Base-by-base conservation (phyloP, 2,888 invertebrate species). In the Morpho helenor region DNA sequence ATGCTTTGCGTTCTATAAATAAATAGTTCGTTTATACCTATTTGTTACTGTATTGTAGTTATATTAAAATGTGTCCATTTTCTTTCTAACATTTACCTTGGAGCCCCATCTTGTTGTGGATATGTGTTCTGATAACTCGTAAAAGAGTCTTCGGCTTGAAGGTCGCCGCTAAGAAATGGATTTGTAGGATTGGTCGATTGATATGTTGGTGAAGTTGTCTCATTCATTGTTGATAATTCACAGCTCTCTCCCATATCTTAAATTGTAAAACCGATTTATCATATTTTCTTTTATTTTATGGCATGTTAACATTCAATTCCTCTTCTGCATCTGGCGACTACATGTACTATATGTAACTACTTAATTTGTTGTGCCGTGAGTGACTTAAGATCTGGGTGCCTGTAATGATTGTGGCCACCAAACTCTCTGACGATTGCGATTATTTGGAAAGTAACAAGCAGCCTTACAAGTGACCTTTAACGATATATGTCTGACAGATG, bases 161-260 rank as follows among this genome's bases (percentile, higher is more conserved):
- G 82, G 47, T 82, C 77, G 9, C 82, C 91, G 61, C 85, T 91
- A 59, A 83, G 69, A 67, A 91, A 91, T 2, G 91, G 91, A 61
- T 91, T 91, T 56, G 92, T 93, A 0, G 92, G 92, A 64, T 93
- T 92, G n/a, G 92, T 92, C 6, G 87, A 91, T 72, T 90, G 91
- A 66, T 88, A 88, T 7, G 84, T 81, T 0, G 87, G 89, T 0
- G 87, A 86, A 0, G 88, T 84, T 0, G 87, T 84, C 63, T 91
- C 90, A 58, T 90, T 89, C 91, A 93, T 92, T 22, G 92, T 93
- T 6, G 91, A 89, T 68, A 93, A 83, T 70, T 93, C 93, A 68
- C 93, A 92, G 69, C 92, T 92, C 68, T 93, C 93, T 3, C 91
- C 87, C 80, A 83, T 84, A 50, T 76, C 76, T 74, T 63, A 23